A percentile compares a stretch with the other conserved stretches of the same genome.
phyloP scores from a whole-genome alignment of 1,140 invertebrate species.

The Nephotettix cincticeps region DNA sequence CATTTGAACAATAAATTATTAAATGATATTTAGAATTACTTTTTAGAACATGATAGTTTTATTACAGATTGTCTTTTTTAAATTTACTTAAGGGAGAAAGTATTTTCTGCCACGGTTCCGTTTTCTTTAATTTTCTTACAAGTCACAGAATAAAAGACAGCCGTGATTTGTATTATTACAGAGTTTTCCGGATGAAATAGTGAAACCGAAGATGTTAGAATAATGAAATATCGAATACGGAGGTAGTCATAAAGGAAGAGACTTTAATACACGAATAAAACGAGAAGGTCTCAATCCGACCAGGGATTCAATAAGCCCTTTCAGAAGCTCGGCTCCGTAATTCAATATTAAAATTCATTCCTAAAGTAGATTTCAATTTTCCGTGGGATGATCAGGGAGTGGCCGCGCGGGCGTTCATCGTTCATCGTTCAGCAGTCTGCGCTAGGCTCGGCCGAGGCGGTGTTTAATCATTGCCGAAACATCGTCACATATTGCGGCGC shows the following conservation, averaged over 20 bases:
- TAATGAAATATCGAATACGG: background rate
- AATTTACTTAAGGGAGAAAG: no score
- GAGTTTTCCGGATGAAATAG: no score
- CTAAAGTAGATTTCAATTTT: slow-evolving; percentile 21
- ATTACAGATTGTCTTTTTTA: no score
- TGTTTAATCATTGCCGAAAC: slow-evolving; percentile 15
- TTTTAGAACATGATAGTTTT: no score
- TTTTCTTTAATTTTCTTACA: no score
- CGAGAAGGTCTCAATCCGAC: slow-evolving; percentile 12
- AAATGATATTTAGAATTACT: no score
- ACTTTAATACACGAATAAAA: slow-evolving; percentile 22
- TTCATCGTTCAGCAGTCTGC: no score
- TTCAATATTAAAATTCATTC: slow-evolving; percentile 23
- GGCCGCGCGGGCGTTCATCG: background rate
- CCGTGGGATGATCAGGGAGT: background rate
- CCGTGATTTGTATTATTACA: no score
- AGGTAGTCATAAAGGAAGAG: slow-evolving; percentile 1
- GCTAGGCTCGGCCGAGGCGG: no score
- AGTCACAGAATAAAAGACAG: no score
- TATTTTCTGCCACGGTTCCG: no score
- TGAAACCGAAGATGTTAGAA: slow-evolving; percentile 2
- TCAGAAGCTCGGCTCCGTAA: slow-evolving; percentile 10
- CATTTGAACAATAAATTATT: no score
- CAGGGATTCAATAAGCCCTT: slow-evolving; percentile 21
- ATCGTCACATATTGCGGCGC: slow-evolving; percentile 10